Base-by-base conservation (phyloP, 2,113 vertebrate species). In the Peromyscus polionotus region DNA sequence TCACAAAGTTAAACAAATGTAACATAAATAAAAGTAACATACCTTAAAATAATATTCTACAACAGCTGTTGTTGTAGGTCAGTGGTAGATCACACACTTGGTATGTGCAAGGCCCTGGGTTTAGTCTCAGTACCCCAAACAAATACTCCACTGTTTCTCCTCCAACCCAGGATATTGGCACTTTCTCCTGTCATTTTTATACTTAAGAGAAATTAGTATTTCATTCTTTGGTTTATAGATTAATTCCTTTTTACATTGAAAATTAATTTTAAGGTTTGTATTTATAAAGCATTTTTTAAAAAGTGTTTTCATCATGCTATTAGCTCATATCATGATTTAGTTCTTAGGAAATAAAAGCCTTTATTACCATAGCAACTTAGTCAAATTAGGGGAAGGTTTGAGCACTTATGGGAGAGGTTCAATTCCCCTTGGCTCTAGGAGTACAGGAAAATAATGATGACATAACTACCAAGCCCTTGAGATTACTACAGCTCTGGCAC, bases 301-400 rank as follows among this genome's bases (percentile, higher is more conserved):
- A 48, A n/a, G 22, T 88, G 36, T 70, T 79, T 28, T 89, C 61
- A 36, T 39, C 19, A 24, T 85, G 57, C 88, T 19, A 0, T 92
- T 72, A 12, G 42, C 91, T 92, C 36, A 28, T 48, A 42, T 84
- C 42, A 92, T 86, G 73, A 73, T 83, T 75, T 75, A 9, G 63
- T 59, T 90, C 36, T 96, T 70, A 6, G 6, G 57, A 91, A 94
- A 65, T 31, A 91, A 54, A 94, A 72, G 7, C n/a, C 11, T 76
- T 92, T 96, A 54, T 95, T 95, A 63, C 90, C 59, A 0, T 96
- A 89, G 87, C 88, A 97, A 75, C 81, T 91, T 57, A 48, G 86
- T 92, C 75, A 68, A n/a, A 81, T 93, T 87, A 75, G 61, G 76
- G n/a, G 67, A 79, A 59, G 45, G 76, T 87, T 75, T 39, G 9